Evolutionary conservation across 2,113 vertebrate genomes (phyloP), one percentile per base, ranked within the genome.

Genomic region (Damaliscus lunatus): DNA sequence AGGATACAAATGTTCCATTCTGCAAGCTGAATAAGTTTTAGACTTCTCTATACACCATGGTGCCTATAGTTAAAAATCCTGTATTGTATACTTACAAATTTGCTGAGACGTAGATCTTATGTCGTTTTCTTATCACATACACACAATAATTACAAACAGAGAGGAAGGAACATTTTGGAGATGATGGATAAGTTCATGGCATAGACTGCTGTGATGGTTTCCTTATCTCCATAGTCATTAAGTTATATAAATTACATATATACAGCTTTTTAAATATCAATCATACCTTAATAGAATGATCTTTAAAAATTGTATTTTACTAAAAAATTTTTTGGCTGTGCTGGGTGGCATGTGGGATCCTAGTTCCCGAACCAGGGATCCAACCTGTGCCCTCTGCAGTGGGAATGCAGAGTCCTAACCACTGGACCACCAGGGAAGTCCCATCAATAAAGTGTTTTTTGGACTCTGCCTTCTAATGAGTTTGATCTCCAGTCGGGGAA

Each of bases 401-500:
- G 77, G 43, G 46, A 31, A 2, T 1, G 1, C 29, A 48, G 43
- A 48, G 43, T 48, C 77, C 77, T 80, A 48, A 80, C 15, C 43
- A 31, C 43, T 80, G 77, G 77, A 80, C 43, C 27, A 16, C 43
- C 43, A 78, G 14, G 43, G 25, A 78, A 46, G 43, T 48, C 74
- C 74, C 43, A 78, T 78, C 74, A 46, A 52, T n/a, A 81, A 52
- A 52, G 48, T 53, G 48, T 13, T 53, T n/a, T 23, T 33, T 40
- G 19, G 67, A 12, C n/a, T 40, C n/a, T 40, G 67, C 67, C 67
- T 71, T 71, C 67, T 71, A 23, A 71, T 40, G 67, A 21, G n/a
- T 36, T 71, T 3, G 0, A 12, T 12, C n/a, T 36, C n/a, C 10
- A 36, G n/a, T 36, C 2, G 0, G n/a, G n/a, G 19, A 36, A 23